These are phyloP conservation scores for Aphelocoma californica DNA, from an alignment of 2,797 vertebrate genomes.

Conservation along the genomic window DNA sequence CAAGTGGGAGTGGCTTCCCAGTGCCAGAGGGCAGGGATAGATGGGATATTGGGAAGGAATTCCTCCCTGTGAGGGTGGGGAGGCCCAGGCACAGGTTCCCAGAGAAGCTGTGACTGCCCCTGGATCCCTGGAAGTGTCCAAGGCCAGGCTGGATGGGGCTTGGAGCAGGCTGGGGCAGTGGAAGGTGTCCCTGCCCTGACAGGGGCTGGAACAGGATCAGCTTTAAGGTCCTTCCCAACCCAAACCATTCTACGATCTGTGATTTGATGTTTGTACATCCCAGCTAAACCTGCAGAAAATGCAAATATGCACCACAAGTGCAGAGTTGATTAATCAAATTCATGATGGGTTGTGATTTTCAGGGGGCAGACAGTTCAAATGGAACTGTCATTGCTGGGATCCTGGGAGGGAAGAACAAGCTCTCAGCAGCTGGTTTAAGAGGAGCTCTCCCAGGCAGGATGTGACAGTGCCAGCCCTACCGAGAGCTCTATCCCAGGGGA, in stretches of 20 bases:
- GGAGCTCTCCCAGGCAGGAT: not conserved
- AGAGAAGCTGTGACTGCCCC: not conserved
- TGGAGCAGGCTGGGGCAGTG: accelerated
- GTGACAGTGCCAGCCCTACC: accelerated
- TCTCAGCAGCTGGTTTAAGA: not conserved
- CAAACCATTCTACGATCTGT: accelerated
- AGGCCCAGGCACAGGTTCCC: not conserved
- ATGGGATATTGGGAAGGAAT: accelerated
- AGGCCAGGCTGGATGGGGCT: not conserved
- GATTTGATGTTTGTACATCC: not conserved
- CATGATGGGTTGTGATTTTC: not conserved
- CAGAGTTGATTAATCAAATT: not conserved
- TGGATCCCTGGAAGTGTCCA: not conserved
- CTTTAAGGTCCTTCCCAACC: not conserved
- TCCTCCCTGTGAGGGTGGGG: accelerated
- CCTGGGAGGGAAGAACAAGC: not conserved
- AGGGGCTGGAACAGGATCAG: not conserved
- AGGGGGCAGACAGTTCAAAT: not conserved
- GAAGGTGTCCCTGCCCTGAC: not conserved
- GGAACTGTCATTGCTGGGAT: not conserved
- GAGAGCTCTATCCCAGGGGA: not conserved
- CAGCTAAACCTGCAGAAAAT: not conserved
- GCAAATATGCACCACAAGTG: accelerated
- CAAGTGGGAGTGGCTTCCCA: not conserved
- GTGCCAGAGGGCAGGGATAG: accelerated